These are phyloP conservation scores for Halichondria panicea DNA, from an alignment of 37 sponge, comb jelly and placozoan genomes.

Conservation along the genomic window DNA sequence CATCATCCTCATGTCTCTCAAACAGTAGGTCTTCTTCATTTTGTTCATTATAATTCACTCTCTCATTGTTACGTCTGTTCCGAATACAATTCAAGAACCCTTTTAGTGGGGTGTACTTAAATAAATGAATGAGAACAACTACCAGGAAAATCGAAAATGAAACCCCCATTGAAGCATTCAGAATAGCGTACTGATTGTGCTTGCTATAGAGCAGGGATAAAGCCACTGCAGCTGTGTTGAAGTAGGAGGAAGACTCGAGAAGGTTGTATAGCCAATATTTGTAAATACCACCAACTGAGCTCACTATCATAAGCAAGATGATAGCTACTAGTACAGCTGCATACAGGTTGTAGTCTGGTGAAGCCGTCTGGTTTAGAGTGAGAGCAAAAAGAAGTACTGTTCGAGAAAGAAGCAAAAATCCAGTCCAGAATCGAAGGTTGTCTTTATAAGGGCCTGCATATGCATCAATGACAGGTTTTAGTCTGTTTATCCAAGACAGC, in stretches of 20 bases:
- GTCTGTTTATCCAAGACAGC: not conserved
- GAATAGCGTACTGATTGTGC: no score
- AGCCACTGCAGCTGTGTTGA: no score
- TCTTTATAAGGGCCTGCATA: slow-evolving; percentile 8
- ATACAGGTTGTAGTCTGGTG: not conserved
- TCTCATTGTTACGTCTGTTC: no score
- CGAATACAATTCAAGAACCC: no score
- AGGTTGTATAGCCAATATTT: not conserved
- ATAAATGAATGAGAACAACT: no score
- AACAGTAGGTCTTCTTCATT: no score
- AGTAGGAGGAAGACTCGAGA: not conserved
- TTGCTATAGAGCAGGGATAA: no score
- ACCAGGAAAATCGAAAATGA: no score
- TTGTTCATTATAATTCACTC: no score
- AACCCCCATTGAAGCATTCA: no score
- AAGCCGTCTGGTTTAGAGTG: not conserved
- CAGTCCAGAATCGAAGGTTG: slow-evolving; percentile 11
- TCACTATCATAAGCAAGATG: not conserved
- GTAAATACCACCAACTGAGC: not conserved
- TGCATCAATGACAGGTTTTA: slow-evolving; percentile 7
- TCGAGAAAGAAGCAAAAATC: not conserved
- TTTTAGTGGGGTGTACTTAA: no score
- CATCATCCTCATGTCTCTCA: no score
- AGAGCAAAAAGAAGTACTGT: not conserved
- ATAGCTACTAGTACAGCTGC: not conserved